Evolutionary conservation across 2,113 vertebrate species (phyloP).

Genomic region (Ptychochromis oligacanthus): DNA sequence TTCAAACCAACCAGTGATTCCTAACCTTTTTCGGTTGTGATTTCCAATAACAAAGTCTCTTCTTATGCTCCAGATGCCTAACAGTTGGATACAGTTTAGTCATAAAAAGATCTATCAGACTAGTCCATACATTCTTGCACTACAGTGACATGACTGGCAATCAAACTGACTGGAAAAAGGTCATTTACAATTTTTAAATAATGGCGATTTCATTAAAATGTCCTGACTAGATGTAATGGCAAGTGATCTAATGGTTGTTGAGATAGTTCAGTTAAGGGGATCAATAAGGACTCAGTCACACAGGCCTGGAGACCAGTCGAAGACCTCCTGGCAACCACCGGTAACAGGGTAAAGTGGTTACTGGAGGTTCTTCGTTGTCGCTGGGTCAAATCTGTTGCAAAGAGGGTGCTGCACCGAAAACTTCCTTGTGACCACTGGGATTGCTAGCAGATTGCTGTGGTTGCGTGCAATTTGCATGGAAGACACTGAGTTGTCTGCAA

Average conservation of each 20-base stretch:
- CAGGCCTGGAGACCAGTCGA: not conserved
- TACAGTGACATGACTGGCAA: no score
- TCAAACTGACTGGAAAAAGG: no score
- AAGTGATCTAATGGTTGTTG: not conserved
- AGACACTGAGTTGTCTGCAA: no score
- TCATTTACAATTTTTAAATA: not conserved
- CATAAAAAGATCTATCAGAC: not conserved
- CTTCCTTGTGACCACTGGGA: not conserved
- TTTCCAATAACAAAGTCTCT: not conserved
- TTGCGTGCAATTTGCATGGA: no score
- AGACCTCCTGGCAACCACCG: rapidly evolving
- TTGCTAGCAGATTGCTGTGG: no score
- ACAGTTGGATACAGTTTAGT: not conserved
- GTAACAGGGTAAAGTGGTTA: not conserved
- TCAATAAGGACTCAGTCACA: not conserved
- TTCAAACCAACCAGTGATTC: not conserved
- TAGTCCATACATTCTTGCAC: not conserved
- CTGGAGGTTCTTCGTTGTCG: not conserved
- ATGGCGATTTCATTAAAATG: not conserved
- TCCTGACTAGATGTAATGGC: not conserved
- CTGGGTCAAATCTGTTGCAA: not conserved
- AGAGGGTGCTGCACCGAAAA: not conserved
- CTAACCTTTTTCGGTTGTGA: not conserved
- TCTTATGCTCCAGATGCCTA: not conserved
- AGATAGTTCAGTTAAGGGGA: not conserved